Percentiles rank a stretch among this genome's conserved stretches.
Conservation (phyloP, 30 jellyfish, hydroid and myxozoan genomes). For the Sanderia malayensis region DNA sequence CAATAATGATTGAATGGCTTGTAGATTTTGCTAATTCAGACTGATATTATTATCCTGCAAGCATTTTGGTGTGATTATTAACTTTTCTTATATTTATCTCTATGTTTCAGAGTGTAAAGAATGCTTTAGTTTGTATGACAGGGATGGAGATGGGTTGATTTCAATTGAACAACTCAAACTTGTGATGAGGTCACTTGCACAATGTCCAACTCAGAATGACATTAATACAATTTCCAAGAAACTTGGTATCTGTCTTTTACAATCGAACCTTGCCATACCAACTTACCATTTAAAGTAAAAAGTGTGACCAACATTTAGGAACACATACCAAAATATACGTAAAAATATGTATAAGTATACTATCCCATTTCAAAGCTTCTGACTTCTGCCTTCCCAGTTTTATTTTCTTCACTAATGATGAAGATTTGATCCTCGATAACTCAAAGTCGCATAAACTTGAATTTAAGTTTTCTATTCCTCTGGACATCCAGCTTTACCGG, state of each 20-base stretch:
- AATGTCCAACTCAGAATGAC: conserved; percentile 94
- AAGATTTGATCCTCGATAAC: no score
- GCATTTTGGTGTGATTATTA: not conserved
- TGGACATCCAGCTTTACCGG: no score
- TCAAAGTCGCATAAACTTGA: no score
- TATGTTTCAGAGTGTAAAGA: conserved; percentile 57
- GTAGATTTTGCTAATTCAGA: not conserved
- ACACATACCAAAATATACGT: no score
- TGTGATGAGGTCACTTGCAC: conserved; percentile 91
- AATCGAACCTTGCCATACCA: no score
- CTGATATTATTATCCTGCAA: not conserved
- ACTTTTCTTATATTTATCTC: not conserved
- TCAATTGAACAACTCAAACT: conserved; percentile 84
- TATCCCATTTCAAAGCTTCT: no score
- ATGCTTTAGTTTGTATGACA: conserved; percentile 88
- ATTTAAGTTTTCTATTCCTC: no score
- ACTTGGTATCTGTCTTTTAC: conserved; percentile 44
- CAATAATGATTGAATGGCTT: not conserved
- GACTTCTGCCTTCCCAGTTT: no score
- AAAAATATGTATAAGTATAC: no score
- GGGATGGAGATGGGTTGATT: conserved; percentile 97
- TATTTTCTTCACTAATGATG: no score
- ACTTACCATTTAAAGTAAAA: no score
- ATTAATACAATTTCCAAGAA: conserved; percentile 44
- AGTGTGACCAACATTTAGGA: no score